Percentiles rank a stretch among this genome's conserved stretches.
phyloP scores from a whole-genome alignment of 2,888 invertebrate species.

The Drosophila cognata region DNA sequence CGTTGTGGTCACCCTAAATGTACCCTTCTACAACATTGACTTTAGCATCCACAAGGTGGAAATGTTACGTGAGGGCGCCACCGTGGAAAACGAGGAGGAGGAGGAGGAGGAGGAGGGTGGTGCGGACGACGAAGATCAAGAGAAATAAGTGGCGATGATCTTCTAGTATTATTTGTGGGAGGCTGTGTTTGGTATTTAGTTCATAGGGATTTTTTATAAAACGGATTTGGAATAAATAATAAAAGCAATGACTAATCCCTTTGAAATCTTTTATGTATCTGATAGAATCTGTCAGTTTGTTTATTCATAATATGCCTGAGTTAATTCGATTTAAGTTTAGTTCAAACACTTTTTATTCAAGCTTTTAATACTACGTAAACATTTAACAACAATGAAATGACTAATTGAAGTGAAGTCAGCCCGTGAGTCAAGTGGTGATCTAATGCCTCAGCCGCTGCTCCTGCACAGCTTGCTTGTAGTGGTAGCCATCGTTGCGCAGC shows the following conservation, averaged over 20 bases:
- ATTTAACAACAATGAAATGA: constrained; percentile 57
- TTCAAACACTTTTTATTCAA: constrained; percentile 43
- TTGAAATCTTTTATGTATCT: not conserved
- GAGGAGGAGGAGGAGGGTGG: constrained; percentile 56
- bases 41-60: constrained; percentile 86
- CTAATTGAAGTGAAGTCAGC: constrained; percentile 9
- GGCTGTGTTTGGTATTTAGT: constrained; percentile 26
- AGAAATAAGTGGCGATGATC: not conserved
- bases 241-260: not conserved
- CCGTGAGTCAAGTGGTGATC: constrained; percentile 23
- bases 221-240: constrained; percentile 29
- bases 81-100: constrained; percentile 65
- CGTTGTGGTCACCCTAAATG: constrained; percentile 87
- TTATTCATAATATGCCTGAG: not conserved
- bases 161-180: constrained; percentile 1
- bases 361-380: constrained; percentile 53
- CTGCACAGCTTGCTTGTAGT: constrained; percentile 66
- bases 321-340: not conserved
- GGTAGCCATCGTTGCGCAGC: constrained; percentile 72
- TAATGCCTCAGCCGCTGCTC: constrained; percentile 67
- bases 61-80: constrained; percentile 66
- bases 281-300: not conserved
- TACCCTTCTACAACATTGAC: constrained; percentile 86
- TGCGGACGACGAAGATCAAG: constrained; percentile 25
- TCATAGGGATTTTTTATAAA: constrained; percentile 24